Percentiles rank a stretch among this genome's conserved stretches.
Evolutionary conservation across 1,140 invertebrate genomes (phyloP).

Genomic region (Microplitis demolitor): DNA sequence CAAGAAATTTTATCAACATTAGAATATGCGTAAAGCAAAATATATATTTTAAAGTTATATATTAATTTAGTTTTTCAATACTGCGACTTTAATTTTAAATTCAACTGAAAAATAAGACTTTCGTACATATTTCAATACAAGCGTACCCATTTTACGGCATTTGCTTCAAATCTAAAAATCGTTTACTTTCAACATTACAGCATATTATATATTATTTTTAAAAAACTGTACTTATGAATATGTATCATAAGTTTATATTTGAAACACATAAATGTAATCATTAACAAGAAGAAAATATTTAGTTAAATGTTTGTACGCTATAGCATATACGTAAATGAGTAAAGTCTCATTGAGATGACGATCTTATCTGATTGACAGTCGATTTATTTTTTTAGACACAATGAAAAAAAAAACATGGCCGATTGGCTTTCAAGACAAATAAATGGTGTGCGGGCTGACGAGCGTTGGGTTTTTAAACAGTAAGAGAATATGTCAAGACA

Average conservation of each 20-base stretch:
- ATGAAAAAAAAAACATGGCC: constrained; percentile 49
- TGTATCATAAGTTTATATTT: too few relatives aligned
- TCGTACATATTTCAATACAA: too few relatives aligned
- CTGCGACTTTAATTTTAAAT: too few relatives aligned
- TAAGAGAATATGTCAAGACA: constrained; percentile 1
- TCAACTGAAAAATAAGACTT: too few relatives aligned
- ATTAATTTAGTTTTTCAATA: too few relatives aligned
- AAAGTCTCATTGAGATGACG: background rate
- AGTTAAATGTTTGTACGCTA: background rate
- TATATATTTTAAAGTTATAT: too few relatives aligned
- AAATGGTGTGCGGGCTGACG: constrained; percentile 31
- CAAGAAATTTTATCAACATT: background rate
- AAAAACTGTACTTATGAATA: too few relatives aligned
- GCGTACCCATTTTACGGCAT: too few relatives aligned
- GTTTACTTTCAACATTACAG: too few relatives aligned
- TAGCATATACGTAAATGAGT: background rate
- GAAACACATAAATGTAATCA: background rate
- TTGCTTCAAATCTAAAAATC: too few relatives aligned
- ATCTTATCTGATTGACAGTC: constrained; percentile 19
- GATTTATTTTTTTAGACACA: constrained; percentile 52
- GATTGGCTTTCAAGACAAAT: constrained; percentile 52
- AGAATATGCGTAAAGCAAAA: too few relatives aligned
- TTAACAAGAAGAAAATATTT: background rate
- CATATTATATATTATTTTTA: too few relatives aligned
- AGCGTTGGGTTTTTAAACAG: background rate